A percentile compares a stretch with the other conserved stretches of the same genome.
Evolutionary conservation across 2,797 vertebrate genomes (phyloP).

Genomic region (Myripristis murdjan): DNA sequence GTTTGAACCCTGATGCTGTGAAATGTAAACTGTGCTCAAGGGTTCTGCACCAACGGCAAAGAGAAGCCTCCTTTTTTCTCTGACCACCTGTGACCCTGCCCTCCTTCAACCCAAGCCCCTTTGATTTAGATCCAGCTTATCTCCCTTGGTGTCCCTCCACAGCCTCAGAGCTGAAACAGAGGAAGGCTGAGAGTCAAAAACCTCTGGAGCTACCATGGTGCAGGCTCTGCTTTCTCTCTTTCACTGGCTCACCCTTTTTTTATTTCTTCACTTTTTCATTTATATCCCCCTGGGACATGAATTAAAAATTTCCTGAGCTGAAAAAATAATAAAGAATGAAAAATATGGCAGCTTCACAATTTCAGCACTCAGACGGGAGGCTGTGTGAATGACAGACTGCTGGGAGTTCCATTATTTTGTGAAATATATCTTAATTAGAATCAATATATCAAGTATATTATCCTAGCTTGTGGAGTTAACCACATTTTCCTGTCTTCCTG

Average conservation of each 20-base stretch:
- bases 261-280: constrained; percentile 8
- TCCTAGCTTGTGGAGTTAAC: background rate
- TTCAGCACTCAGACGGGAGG: background rate
- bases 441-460: background rate
- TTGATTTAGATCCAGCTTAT: constrained; percentile 46
- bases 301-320: background rate
- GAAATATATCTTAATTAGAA: constrained; percentile 4
- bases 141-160: constrained; percentile 1
- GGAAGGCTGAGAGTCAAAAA: background rate
- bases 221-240: background rate
- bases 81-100: constrained; percentile 41
- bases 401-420: background rate
- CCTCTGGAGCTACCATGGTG: background rate
- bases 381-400: background rate
- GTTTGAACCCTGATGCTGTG: constrained; percentile 44
- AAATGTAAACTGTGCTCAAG: constrained; percentile 53
- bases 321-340: constrained; percentile 1
- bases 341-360: background rate
- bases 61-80: constrained; percentile 23
- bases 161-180: constrained; percentile 14
- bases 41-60: constrained; percentile 28
- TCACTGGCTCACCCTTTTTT: background rate
- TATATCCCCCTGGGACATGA: background rate
- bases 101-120: constrained; percentile 10
- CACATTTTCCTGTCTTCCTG: background rate